Evolutionary conservation across 2,888 invertebrate species (phyloP), one percentile per base, ranked within the genome.

Genomic region (Philonicus albiceps): DNA sequence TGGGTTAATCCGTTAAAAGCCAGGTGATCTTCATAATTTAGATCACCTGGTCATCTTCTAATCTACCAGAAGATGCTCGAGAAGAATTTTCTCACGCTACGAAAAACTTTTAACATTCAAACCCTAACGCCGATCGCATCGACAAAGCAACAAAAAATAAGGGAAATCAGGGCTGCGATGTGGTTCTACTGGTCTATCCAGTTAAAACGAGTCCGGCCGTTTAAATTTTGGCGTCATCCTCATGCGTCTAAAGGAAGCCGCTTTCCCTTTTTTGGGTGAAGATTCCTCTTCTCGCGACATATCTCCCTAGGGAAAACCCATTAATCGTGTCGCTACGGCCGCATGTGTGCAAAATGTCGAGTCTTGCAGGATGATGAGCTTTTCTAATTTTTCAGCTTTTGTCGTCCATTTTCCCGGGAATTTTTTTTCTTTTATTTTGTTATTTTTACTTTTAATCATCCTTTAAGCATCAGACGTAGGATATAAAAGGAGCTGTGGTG

Each of bases 331-430:
- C 64, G 64, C 22, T 27, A 64, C 64, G 80, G 74, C 73, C 87
- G 40, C 87, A 87, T 86, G 81, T 87, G 86, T 81, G 87, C 86
- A 53, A 87, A 86, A 64, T 64, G 64, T 64, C 64, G 64, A 64
- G 27, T 64, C 27, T 64, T 27, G 64, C 22, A 64, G 64, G 64
- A 64, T 64, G 64, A 64, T 64, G 64, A 27, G 64, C 64, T 64
- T 64, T 64, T 64, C 64, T 64, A 64, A 64, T 64, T 64, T 64
- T 64, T 64, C 64, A 64, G 64, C 64, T 64, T 64, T 64, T 64
- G 64, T 64, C 64, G 27, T 64, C 64, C 64, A 27, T 64, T 64
- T 64, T 43, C 3, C 49, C 49, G 49, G 49, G n/a, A 53, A 16
- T 53, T 64, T 64, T 11, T 64, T 27, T 64, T 27, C 2, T 64